These are phyloP conservation scores for Megalonaias nervosa DNA, from an alignment of 1,140 invertebrate genomes.

Conservation along the genomic window DNA sequence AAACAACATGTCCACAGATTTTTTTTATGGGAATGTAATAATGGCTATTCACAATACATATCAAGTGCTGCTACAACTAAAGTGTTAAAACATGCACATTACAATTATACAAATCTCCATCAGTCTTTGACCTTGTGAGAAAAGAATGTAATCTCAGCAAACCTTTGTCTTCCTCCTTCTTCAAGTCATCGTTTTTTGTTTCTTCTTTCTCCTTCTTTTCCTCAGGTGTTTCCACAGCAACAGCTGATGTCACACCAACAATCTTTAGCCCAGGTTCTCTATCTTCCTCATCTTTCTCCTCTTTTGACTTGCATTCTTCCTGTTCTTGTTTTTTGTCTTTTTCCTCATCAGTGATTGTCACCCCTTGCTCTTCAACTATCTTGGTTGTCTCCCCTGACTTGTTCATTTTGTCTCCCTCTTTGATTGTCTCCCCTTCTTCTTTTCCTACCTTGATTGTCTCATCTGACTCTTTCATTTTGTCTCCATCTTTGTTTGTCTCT, in stretches of 20 bases:
- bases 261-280: conserved; percentile 13
- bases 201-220: conserved; percentile 3
- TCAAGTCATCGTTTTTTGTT: neutral
- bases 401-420: neutral
- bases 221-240: conserved; percentile 13
- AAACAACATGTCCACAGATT: no score
- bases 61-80: neutral
- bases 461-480: no score
- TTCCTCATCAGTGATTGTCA: neutral
- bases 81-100: neutral
- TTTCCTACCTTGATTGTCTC: no score
- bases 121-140: neutral
- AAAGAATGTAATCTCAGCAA: neutral
- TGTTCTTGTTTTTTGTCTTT: neutral
- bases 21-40: neutral
- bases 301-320: neutral
- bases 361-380: neutral
- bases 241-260: conserved; percentile 21
- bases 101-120: no score
- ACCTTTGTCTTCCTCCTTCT: neutral
- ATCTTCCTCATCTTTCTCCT: neutral
- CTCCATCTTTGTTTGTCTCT: no score
- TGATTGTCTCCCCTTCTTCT: neutral
- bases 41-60: neutral
- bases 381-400: neutral